Evolutionary conservation across 2,113 vertebrate genomes (phyloP).

Genomic region (Micromys minutus): DNA sequence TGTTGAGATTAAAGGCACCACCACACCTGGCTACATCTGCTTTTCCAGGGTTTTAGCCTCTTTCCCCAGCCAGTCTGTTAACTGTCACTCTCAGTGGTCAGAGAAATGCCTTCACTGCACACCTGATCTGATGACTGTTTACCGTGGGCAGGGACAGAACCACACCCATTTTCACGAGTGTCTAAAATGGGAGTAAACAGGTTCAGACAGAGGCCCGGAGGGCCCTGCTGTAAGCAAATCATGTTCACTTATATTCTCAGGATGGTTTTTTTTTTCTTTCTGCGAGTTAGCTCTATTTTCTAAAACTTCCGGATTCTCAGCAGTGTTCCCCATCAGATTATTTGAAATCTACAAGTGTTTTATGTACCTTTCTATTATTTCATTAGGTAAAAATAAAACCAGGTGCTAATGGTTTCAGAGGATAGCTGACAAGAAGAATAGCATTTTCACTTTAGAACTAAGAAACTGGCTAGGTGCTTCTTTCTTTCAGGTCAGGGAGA

Average conservation of each 20-base stretch:
- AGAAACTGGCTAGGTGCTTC: not conserved
- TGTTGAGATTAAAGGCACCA: too few species aligned
- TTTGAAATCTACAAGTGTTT: conserved; percentile 39
- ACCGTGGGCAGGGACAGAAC: conserved; percentile 38
- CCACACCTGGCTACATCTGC: not conserved
- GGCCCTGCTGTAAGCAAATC: conserved; percentile 15
- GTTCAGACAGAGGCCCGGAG: not conserved
- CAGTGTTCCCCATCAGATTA: not conserved
- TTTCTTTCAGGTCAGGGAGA: not conserved
- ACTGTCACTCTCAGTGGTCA: conserved; percentile 48
- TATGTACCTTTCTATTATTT: not conserved
- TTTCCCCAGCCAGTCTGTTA: conserved; percentile 36
- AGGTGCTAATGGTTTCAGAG: not conserved
- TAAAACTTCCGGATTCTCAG: conserved; percentile 21
- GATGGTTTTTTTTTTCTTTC: not conserved
- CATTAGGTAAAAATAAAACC: conserved; percentile 28
- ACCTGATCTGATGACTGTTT: conserved; percentile 48
- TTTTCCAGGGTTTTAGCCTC: conserved; percentile 38
- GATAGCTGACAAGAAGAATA: not conserved
- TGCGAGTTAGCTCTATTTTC: not conserved
- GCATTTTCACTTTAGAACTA: not conserved
- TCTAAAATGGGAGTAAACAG: conserved; percentile 61
- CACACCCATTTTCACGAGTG: not conserved
- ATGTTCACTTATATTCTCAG: not conserved
- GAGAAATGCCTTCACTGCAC: not conserved